Base-by-base conservation (phyloP, 2,888 invertebrate genomes). In the Vannuccia rotundouncinata region DNA sequence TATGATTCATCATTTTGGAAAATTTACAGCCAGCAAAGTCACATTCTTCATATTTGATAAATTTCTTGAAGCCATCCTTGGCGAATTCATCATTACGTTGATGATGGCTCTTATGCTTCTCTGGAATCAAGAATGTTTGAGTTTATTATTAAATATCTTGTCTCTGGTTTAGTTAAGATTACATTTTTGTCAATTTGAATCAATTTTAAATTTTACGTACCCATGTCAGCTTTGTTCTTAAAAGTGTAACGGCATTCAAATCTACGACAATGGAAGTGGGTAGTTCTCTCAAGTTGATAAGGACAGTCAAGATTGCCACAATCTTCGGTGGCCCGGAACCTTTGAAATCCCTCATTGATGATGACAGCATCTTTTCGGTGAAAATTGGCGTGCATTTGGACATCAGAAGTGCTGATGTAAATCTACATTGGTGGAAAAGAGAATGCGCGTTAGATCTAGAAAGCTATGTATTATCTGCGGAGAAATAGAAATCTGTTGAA, bases 221-320 rank as follows among this genome's bases (percentile, higher is more conserved):
- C 97, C 96, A 98, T 98, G 89, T 98, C 98, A 84, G 96, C 95
- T 88, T 98, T 98, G 88, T 98, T 97, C 90, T 98, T 98, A 89
- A 98, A 98, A 0, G 96, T 97, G 86, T 93, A 96, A 83, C 93
- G 92, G 89, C 98, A 98, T 13, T 93, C 93, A 79, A 92, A 90
- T 84, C 97, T 90, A 82, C 95, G 90, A 89, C 98, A 98, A 87
- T 98, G 98, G 89, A 98, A 98, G 87, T 98, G 98, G 2, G 98
- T 98, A 79, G 96, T 98, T 84, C 95, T 90, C 88, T 95, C 96
- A 0, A 95, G 94, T 85, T 92, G 93, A 88, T 96, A 98, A 59
- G 93, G 91, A 87, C 98, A 98, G 86, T 93, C 92, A 1, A 93
- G 92, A 0, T 94, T 93, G 2, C 93, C 93, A 88, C 97, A 98